phyloP scores from a whole-genome alignment of 2,113 vertebrate species.

The Ivindomyrus marchei region DNA sequence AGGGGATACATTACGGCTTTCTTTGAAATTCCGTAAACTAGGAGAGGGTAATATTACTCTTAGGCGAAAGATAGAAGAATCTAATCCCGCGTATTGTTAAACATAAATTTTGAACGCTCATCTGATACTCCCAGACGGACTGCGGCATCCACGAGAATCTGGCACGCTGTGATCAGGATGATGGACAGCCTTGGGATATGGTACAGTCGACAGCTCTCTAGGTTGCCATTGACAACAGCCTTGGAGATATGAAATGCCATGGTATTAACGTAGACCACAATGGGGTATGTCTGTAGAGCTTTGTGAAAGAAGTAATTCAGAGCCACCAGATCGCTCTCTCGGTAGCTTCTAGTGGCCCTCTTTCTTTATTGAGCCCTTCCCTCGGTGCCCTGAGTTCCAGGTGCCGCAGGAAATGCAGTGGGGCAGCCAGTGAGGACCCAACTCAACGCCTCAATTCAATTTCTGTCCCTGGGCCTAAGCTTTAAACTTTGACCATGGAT shows the following conservation, averaged over 20 bases:
- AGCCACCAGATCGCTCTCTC: background rate
- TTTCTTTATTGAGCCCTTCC: background rate
- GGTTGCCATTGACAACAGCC: constrained; percentile 19
- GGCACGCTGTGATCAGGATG: background rate
- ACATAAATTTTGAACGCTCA: background rate
- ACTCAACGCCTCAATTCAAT: background rate
- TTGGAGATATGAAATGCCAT: constrained; percentile 6
- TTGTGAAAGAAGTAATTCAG: background rate
- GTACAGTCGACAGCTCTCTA: background rate
- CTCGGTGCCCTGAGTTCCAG: background rate
- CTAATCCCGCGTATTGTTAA: background rate
- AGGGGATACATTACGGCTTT: background rate
- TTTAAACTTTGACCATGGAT: background rate
- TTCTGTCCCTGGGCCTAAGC: background rate
- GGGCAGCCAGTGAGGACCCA: background rate
- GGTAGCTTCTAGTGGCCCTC: background rate
- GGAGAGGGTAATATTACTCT: background rate
- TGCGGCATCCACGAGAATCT: background rate
- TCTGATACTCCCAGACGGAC: background rate
- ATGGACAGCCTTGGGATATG: background rate
- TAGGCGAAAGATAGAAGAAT: background rate
- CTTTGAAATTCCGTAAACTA: background rate
- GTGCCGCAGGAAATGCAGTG: background rate
- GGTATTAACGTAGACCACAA: constrained; percentile 12
- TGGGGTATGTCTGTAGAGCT: background rate